Conservation (phyloP, 2,797 vertebrate species). For the Scomberomorus guttatus region DNA sequence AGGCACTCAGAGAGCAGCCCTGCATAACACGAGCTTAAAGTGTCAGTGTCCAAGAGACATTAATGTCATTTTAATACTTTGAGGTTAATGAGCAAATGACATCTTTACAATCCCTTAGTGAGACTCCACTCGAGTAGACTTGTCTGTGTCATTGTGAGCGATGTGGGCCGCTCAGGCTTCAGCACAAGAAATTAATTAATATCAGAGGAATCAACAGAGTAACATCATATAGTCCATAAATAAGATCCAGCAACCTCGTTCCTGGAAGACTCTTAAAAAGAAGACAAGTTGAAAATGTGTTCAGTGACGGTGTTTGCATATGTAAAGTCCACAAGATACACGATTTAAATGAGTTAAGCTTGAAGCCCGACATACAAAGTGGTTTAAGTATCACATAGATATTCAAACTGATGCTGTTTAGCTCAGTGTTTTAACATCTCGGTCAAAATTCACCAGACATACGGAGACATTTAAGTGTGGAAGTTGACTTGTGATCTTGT, state of each 20-base stretch:
- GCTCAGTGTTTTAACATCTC: not conserved
- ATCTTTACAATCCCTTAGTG: not conserved
- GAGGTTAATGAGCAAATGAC: conserved; percentile 53
- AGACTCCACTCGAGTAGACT: not conserved
- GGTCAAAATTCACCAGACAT: too few relatives aligned
- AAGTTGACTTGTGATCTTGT: too few relatives aligned
- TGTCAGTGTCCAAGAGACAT: not conserved
- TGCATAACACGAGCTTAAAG: not conserved
- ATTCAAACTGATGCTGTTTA: not conserved
- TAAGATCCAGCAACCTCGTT: not conserved
- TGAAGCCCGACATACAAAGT: not conserved
- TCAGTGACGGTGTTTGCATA: not conserved
- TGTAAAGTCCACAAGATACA: not conserved
- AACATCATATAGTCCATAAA: not conserved
- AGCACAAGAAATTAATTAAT: too few relatives aligned
- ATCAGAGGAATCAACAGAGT: too few relatives aligned
- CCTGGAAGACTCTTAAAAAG: too few relatives aligned
- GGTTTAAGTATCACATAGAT: not conserved
- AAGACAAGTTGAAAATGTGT: not conserved
- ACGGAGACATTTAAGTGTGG: too few relatives aligned
- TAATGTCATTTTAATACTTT: conserved; percentile 24
- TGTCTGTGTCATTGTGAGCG: not conserved
- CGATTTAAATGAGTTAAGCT: not conserved
- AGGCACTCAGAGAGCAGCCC: not conserved
- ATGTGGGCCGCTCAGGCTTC: not conserved